Conservation (phyloP, 2,888 invertebrate genomes). For the Calliphora vomitoria region DNA sequence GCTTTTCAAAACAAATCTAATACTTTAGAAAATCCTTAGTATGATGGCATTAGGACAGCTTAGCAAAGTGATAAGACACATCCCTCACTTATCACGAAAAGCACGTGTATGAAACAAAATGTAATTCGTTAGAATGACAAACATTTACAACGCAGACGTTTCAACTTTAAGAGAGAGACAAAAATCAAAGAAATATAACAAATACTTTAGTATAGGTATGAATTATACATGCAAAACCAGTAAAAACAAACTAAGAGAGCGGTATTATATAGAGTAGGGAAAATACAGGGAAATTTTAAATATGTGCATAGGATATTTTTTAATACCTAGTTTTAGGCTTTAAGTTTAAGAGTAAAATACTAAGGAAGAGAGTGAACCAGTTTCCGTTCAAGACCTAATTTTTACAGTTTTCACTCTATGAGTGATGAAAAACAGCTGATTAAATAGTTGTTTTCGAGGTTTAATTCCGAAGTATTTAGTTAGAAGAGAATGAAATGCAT, state of each 20-base stretch:
- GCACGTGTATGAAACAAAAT: conserved; percentile 69
- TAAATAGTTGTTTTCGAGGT: neutral
- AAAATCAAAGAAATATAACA: neutral
- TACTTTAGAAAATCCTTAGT: conserved; percentile 20
- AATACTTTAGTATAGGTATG: neutral
- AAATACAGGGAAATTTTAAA: conserved; percentile 51
- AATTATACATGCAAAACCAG: conserved; percentile 7
- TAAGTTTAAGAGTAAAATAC: conserved; percentile 5
- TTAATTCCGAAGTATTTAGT: neutral
- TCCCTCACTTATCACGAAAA: conserved; percentile 62
- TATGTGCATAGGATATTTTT: neutral
- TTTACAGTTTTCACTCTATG: neutral
- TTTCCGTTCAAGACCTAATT: conserved; percentile 3
- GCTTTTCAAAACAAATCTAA: neutral
- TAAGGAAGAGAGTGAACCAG: neutral
- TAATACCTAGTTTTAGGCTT: neutral
- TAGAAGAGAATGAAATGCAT: conserved; percentile 6
- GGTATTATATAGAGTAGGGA: neutral
- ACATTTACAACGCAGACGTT: conserved; percentile 63
- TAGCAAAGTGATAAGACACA: conserved; percentile 61
- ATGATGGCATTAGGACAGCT: conserved; percentile 53
- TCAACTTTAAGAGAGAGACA: conserved; percentile 48
- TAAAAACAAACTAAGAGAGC: neutral
- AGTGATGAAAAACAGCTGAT: conserved; percentile 18
- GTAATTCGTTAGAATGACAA: conserved; percentile 65